Conservation (phyloP, 2,797 vertebrate genomes). For the Staurois parvus region DNA sequence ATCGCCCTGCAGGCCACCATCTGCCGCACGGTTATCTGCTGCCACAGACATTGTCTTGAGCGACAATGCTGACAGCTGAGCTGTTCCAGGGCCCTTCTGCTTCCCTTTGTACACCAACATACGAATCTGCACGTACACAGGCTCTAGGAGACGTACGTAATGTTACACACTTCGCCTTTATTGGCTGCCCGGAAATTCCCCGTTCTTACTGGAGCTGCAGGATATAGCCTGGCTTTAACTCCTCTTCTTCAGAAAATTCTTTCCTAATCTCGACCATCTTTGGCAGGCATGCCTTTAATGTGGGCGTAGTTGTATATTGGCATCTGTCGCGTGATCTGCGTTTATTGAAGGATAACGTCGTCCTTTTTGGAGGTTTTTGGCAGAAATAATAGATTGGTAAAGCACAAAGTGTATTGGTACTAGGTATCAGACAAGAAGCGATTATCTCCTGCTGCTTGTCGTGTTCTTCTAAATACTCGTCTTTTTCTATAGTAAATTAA, state of each 20-base stretch:
- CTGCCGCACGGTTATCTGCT: background rate
- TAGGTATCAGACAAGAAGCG: too few relatives aligned
- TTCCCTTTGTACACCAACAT: constrained; percentile 11
- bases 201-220: background rate
- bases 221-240: background rate
- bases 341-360: background rate
- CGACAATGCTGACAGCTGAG: constrained; percentile 47
- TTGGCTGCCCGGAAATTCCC: background rate
- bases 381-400: background rate
- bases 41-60: background rate
- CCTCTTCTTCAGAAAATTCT: background rate
- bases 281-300: constrained; percentile 10
- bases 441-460: too few relatives aligned
- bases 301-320: background rate
- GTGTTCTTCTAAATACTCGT: background rate
- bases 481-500: too few relatives aligned
- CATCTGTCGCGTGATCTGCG: background rate
- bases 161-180: constrained; percentile 8
- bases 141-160: background rate
- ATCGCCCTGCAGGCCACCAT: background rate
- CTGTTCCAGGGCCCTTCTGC: constrained; percentile 26
- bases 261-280: background rate
- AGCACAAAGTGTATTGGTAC: background rate
- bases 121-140: constrained; percentile 35
- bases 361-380: background rate